Conservation (phyloP, 2,797 vertebrate species). For the Falco concolor region DNA sequence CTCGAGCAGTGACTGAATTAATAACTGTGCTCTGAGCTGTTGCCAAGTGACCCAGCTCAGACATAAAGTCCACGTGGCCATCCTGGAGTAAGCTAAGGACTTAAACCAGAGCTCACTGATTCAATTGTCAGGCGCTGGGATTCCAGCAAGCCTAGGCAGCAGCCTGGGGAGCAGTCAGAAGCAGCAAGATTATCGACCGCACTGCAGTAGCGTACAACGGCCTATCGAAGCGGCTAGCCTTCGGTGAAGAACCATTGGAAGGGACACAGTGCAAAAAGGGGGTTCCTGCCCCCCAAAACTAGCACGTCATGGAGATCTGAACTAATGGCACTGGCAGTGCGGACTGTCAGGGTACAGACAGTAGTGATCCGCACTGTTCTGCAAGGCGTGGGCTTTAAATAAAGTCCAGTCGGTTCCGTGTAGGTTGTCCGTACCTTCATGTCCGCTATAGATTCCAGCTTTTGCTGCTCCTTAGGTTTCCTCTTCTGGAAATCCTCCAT, state of each 20-base stretch:
- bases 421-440: conserved; percentile 84
- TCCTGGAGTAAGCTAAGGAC: background rate
- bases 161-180: background rate
- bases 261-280: background rate
- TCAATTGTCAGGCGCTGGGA: fast-evolving
- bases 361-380: background rate
- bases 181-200: too few species aligned
- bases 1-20: background rate
- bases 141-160: background rate
- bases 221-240: fast-evolving
- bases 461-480: conserved; percentile 92
- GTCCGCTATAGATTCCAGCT: conserved; percentile 91
- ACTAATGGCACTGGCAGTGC: background rate
- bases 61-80: background rate
- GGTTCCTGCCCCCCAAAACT: background rate
- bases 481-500: conserved; percentile 98
- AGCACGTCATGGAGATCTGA: background rate
- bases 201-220: background rate
- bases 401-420: background rate
- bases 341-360: background rate
- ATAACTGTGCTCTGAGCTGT: background rate
- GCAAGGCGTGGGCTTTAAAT: background rate
- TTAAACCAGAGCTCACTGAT: background rate
- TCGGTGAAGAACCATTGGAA: fast-evolving
- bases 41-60: background rate